Conservation (phyloP, 1,140 invertebrate genomes). For the Pogonomyrmex californicus region DNA sequence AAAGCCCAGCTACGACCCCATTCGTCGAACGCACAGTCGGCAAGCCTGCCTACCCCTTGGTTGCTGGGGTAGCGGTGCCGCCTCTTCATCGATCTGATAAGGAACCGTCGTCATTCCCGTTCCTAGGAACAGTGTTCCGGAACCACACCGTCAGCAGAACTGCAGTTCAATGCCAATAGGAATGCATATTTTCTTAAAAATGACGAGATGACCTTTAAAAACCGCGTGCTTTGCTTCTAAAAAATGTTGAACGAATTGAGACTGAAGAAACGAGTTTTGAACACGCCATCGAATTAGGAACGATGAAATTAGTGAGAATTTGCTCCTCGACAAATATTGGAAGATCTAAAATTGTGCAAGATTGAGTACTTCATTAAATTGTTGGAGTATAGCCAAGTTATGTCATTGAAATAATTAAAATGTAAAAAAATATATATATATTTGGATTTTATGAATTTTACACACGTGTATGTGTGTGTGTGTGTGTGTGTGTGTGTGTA, state of each 20-base stretch:
- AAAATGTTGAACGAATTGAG: neutral
- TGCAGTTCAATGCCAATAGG: neutral
- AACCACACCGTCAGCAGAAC: conserved; percentile 11
- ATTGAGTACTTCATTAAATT: neutral
- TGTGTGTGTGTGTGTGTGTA: neutral
- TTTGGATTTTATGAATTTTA: no score
- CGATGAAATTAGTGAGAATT: neutral
- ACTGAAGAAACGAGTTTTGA: neutral
- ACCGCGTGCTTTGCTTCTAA: neutral
- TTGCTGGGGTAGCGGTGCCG: conserved; percentile 80
- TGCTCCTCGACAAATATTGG: neutral
- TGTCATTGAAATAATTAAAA: neutral
- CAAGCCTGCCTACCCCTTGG: conserved; percentile 68
- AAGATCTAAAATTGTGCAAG: neutral
- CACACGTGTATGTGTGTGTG: neutral
- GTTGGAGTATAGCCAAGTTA: neutral
- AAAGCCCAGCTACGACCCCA: conserved; percentile 68
- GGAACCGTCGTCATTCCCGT: conserved; percentile 51
- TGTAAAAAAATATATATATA: neutral
- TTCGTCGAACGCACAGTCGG: conserved; percentile 77
- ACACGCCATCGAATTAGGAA: neutral
- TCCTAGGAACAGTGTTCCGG: conserved; percentile 40
- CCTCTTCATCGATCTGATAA: conserved; percentile 84
- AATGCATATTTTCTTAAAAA: neutral
- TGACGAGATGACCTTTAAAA: neutral